Conservation (phyloP, 2,888 invertebrate genomes). For the Nomada goodeniana region DNA sequence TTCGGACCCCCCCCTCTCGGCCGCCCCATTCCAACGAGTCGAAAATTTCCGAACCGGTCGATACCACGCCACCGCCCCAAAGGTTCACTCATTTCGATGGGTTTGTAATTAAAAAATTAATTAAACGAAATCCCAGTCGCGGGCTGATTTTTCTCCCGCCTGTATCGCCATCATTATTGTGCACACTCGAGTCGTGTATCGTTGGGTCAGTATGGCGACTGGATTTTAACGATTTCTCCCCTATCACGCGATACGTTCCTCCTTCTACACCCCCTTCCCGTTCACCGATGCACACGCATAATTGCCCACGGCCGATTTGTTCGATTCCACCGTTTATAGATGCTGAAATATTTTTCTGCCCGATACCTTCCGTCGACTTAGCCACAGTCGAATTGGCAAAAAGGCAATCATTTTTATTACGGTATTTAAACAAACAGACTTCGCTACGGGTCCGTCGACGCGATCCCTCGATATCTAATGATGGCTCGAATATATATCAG, state of each 20-base stretch:
- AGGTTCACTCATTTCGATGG: conserved; percentile 67
- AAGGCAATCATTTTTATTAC: no score
- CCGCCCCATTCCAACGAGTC: conserved; percentile 61
- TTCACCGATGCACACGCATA: conserved; percentile 64
- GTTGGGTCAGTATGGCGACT: conserved; percentile 69
- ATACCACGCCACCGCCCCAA: conserved; percentile 46
- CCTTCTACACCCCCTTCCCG: conserved; percentile 31
- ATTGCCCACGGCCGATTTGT: conserved; percentile 72
- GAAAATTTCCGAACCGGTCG: conserved; percentile 64
- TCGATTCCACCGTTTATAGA: conserved; percentile 41
- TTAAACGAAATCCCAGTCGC: conserved; percentile 75
- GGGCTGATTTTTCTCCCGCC: conserved; percentile 69
- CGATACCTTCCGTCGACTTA: conserved; percentile 19
- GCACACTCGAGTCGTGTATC: conserved; percentile 65
- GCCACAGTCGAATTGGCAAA: background rate
- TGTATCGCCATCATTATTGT: conserved; percentile 65
- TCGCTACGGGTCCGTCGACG: no score
- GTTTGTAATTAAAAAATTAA: conserved; percentile 78
- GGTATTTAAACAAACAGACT: no score
- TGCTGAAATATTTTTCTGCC: conserved; percentile 49
- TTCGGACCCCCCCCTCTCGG: conserved; percentile 50
- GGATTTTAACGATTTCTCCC: conserved; percentile 68
- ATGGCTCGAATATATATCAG: no score
- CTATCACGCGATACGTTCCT: conserved; percentile 3
- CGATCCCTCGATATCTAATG: no score